A percentile compares a stretch with the other conserved stretches of the same genome.
These are phyloP conservation scores for Aviceda cuculoides DNA, from an alignment of 2,797 vertebrate species.

Conservation along the genomic window DNA sequence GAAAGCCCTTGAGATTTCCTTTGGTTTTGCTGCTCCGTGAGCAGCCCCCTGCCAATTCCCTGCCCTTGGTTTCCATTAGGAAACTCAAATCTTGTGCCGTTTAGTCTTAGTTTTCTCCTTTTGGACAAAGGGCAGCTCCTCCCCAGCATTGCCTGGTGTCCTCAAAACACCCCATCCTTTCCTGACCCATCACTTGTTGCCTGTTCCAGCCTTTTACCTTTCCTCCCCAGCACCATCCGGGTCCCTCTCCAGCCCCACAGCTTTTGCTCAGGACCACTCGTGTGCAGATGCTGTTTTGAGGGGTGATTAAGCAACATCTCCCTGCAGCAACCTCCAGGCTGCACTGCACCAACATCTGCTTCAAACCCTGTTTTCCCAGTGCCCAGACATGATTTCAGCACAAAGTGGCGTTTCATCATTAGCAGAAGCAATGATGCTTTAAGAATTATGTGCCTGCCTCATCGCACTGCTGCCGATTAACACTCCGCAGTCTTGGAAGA, in stretches of 20 bases:
- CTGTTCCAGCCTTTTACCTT: neutral
- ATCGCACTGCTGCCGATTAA: neutral
- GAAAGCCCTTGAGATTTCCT: too few relatives aligned
- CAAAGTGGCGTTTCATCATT: neutral
- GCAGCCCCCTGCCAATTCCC: neutral
- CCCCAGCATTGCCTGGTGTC: neutral
- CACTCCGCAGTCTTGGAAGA: neutral
- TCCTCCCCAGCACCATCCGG: neutral
- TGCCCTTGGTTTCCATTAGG: neutral
- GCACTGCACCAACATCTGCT: neutral
- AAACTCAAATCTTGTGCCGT: neutral
- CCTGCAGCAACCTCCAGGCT: neutral
- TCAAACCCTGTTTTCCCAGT: neutral
- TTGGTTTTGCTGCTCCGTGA: neutral
- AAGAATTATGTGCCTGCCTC: neutral
- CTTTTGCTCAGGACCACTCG: fast-evolving
- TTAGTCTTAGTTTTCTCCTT: neutral
- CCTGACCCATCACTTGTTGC: neutral
- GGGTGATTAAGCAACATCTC: neutral
- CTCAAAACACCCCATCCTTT: neutral
- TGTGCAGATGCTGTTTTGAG: neutral
- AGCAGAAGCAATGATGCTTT: neutral
- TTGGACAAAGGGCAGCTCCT: neutral
- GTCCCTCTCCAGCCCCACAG: neutral
- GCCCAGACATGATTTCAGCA: neutral